Evolutionary conservation across 2,113 vertebrate species (phyloP).

Genomic region (Oncorhynchus clarkii): DNA sequence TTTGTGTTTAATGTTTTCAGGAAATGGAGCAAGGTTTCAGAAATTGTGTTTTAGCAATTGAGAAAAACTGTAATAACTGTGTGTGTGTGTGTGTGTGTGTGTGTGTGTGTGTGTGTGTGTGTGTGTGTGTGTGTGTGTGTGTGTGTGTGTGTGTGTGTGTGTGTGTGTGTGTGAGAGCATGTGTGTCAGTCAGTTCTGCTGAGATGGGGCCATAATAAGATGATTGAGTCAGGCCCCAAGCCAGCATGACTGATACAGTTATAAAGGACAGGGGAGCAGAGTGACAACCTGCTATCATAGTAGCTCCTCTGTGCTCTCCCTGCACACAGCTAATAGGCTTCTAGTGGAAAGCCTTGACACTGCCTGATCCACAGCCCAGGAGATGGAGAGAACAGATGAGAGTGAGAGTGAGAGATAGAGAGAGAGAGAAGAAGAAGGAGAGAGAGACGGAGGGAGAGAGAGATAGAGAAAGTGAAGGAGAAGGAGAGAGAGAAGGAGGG

Average conservation of each 20-base stretch:
- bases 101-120: no score
- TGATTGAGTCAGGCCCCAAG: conserved; percentile 62
- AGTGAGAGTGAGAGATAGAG: conserved; percentile 2
- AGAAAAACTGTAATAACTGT: conserved; percentile 42
- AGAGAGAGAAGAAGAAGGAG: neutral
- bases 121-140: no score
- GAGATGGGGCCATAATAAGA: conserved; percentile 58
- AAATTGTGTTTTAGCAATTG: no score
- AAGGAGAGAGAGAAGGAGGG: neutral
- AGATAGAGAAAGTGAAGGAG: conserved; percentile 52
- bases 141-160: conserved; percentile 43
- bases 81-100: no score
- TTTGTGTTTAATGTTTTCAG: no score
- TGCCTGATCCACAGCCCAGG: conserved; percentile 40
- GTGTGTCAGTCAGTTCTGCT: conserved; percentile 15
- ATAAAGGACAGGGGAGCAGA: conserved; percentile 61
- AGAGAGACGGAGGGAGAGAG: conserved; percentile 52
- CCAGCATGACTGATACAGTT: conserved; percentile 79
- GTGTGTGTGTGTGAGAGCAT: no score
- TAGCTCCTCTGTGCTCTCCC: conserved; percentile 62
- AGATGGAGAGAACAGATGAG: conserved; percentile 42
- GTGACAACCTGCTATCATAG: conserved; percentile 64
- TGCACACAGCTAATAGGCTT: conserved; percentile 79
- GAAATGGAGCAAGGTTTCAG: no score
- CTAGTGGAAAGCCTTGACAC: conserved; percentile 54